These are phyloP conservation scores for Diplodus sargus DNA, from an alignment of 2,797 vertebrate genomes.

Conservation along the genomic window DNA sequence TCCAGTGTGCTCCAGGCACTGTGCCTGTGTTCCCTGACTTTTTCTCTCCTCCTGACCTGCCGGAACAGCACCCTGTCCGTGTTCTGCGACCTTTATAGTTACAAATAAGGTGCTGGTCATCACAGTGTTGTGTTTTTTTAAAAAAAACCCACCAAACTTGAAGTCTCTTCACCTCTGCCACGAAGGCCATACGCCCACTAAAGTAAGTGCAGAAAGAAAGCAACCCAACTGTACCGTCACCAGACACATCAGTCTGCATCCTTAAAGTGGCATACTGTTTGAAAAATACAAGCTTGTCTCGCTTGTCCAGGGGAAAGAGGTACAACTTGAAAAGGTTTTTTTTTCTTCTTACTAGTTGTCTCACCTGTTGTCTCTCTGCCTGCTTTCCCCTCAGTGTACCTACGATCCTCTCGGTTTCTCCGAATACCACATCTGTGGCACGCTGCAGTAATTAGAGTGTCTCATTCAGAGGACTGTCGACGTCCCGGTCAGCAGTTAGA, in stretches of 20 bases:
- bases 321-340: background rate
- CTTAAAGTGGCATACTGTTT: background rate
- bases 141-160: no score
- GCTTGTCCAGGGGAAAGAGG: background rate
- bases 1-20: no score
- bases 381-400: background rate
- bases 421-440: background rate
- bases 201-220: no score
- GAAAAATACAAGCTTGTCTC: background rate
- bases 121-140: no score
- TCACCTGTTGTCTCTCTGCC: slow-evolving; percentile 7
- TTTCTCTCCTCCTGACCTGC: no score
- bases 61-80: no score
- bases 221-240: background rate
- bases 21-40: no score
- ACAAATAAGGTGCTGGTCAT: no score
- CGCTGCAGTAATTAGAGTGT: slow-evolving; percentile 1
- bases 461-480: background rate
- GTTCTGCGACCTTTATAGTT: no score
- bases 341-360: slow-evolving; percentile 5
- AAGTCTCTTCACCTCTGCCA: no score
- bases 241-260: background rate
- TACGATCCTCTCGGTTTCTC: background rate
- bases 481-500: background rate
- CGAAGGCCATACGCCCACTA: no score